These are phyloP conservation scores for Catocala sponsa DNA, from an alignment of 2,888 invertebrate genomes.

Conservation along the genomic window DNA sequence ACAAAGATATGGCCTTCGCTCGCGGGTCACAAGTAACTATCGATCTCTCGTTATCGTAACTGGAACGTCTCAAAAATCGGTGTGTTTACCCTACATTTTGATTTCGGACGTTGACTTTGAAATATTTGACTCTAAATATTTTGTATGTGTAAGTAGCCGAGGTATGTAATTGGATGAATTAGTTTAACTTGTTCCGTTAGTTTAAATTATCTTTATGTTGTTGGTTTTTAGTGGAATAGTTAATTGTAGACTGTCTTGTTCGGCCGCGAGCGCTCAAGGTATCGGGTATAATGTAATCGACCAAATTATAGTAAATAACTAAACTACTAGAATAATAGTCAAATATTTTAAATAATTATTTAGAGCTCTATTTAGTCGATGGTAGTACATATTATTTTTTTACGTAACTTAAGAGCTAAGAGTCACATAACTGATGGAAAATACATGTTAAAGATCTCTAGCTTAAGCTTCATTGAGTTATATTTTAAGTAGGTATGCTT, in stretches of 20 bases:
- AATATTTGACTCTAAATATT: constrained; percentile 33
- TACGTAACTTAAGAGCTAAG: too few relatives aligned
- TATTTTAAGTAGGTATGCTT: too few relatives aligned
- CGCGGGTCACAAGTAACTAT: constrained; percentile 56
- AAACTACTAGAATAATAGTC: too few relatives aligned
- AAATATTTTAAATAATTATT: too few relatives aligned
- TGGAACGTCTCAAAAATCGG: constrained; percentile 57
- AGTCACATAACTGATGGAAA: too few relatives aligned
- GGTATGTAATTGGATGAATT: constrained; percentile 41
- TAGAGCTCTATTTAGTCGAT: too few relatives aligned
- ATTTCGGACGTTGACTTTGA: constrained; percentile 48
- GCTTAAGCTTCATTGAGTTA: too few relatives aligned
- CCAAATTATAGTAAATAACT: too few relatives aligned
- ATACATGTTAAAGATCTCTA: too few relatives aligned
- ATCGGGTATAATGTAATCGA: too few relatives aligned
- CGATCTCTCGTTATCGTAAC: constrained; percentile 60
- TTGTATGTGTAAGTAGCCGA: constrained; percentile 29
- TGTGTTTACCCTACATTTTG: constrained; percentile 61
- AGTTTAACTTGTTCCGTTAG: constrained; percentile 42
- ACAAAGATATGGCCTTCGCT: constrained; percentile 74
- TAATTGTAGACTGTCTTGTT: constrained; percentile 9
- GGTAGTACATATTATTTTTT: too few relatives aligned
- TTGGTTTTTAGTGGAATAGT: constrained; percentile 14
- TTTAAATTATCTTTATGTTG: constrained; percentile 15
- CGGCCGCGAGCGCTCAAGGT: too few relatives aligned